Percentiles rank a stretch among this genome's conserved stretches.
phyloP scores from a whole-genome alignment of 1,140 invertebrate genomes.

The Macrocentrus cingulum region DNA sequence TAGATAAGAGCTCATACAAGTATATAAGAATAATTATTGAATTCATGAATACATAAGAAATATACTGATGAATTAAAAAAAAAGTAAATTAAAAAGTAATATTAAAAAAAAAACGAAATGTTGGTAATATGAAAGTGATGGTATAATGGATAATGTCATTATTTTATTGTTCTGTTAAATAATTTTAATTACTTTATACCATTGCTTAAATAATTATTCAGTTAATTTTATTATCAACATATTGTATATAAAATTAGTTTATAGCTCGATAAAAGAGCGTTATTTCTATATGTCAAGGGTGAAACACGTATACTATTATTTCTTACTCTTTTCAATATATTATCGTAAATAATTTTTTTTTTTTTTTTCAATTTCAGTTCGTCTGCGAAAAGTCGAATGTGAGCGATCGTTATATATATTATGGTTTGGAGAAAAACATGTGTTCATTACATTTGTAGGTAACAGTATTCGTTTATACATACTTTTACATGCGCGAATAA shows the following conservation, averaged over 20 bases:
- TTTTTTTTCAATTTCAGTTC: background rate
- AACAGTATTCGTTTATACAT: constrained; percentile 49
- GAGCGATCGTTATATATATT: background rate
- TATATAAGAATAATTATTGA: too few relatives aligned
- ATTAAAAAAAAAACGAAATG: too few relatives aligned
- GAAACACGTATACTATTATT: background rate
- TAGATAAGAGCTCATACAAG: background rate
- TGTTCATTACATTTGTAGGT: constrained; percentile 51
- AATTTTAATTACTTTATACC: constrained; percentile 27
- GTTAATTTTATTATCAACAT: constrained; percentile 24
- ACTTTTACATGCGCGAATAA: constrained; percentile 36
- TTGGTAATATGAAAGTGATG: constrained; percentile 1
- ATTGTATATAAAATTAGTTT: too few relatives aligned
- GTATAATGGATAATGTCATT: constrained; percentile 13
- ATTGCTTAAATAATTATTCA: constrained; percentile 26
- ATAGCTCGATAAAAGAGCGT: too few relatives aligned
- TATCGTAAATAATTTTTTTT: constrained; percentile 1
- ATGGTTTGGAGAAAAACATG: constrained; percentile 33
- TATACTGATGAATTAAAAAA: too few relatives aligned
- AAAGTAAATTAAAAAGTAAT: too few relatives aligned
- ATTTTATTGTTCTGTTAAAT: constrained; percentile 28
- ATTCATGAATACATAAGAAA: too few relatives aligned
- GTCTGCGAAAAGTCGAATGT: background rate
- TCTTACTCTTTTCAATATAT: background rate
- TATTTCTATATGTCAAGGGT: background rate